Base-by-base conservation (phyloP, 2,888 invertebrate species). In the Ichneumon xanthorius region DNA sequence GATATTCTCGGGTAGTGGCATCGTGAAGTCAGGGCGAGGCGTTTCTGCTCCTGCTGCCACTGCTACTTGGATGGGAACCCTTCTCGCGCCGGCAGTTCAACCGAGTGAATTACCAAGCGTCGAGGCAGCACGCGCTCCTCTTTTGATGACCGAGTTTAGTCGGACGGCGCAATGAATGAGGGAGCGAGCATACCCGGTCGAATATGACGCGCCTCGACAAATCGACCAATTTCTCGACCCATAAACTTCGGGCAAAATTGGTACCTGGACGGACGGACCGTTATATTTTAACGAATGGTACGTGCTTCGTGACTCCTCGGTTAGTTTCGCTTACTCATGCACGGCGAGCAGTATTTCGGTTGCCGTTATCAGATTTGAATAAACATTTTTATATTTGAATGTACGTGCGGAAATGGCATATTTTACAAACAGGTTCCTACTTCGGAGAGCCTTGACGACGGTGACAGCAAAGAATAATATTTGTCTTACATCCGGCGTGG, bases 1-100 rank as follows among this genome's bases (percentile, higher is more conserved):
- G 80, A 88, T 87, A 86, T 86, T 87, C 75, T 14, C 72, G 26
- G n/a, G 67, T 67, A 40, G 75, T 14, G 19, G 26, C 50, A 63
- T n/a, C 50, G 63, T 33, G 61, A 7, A 55, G 30, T 30, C 63
- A 75, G 61, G 7, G 45, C 61, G 37, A 76, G 75, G 75, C 19
- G 11, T 65, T 50, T 63, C 61, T 7, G 30, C 61, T 63, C 61
- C 5, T 6, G 30, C 61, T 33, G 33, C 33, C 33, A 30, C 33
- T 5, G 30, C 30, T 63, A 6, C 65, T 48, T 33, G 11, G 22
- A 19, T 33, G 30, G 30, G 4, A 37, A 67, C 50, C 67, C 67
- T 37, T 33, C n/a, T 53, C 50, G 22, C 50, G 11, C 33, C 37
- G 33, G 26, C 50, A 16, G 33, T 48, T 63, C 16, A 30, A 65